Percentiles rank a stretch among this genome's conserved stretches.
These are phyloP conservation scores for Amblyraja radiata DNA, from an alignment of 2,797 vertebrate genomes.

Conservation along the genomic window DNA sequence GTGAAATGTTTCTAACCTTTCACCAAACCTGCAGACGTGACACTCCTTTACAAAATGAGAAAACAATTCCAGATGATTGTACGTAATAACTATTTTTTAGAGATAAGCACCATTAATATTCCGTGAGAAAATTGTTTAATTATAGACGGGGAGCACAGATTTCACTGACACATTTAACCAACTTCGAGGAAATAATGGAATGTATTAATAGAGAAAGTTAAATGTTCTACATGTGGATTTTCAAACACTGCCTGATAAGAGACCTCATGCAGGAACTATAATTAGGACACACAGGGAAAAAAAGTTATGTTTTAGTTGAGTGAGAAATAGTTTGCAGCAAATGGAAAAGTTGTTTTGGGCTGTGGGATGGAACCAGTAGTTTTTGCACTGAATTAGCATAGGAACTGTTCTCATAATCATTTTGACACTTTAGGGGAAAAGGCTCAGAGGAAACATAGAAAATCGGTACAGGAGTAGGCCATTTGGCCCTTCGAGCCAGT, in stretches of 20 bases:
- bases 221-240: neutral
- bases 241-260: neutral
- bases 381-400: neutral
- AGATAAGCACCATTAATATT: neutral
- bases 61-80: neutral
- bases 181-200: slow-evolving; percentile 25
- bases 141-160: neutral
- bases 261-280: neutral
- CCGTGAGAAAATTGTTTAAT: neutral
- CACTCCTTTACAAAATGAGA: neutral
- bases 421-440: neutral
- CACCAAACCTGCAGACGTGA: neutral
- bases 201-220: slow-evolving; percentile 14
- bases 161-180: neutral
- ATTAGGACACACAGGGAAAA: neutral
- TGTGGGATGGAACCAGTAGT: neutral
- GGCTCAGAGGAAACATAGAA: too few species aligned
- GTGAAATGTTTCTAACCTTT: neutral
- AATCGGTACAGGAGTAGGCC: too few species aligned
- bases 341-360: neutral
- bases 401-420: neutral
- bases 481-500: too few species aligned
- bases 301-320: neutral
- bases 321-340: neutral
- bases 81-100: neutral